A percentile compares a stretch with the other conserved stretches of the same genome.
Evolutionary conservation across 2,888 invertebrate genomes (phyloP).

Genomic region (Eilema griseolum): DNA sequence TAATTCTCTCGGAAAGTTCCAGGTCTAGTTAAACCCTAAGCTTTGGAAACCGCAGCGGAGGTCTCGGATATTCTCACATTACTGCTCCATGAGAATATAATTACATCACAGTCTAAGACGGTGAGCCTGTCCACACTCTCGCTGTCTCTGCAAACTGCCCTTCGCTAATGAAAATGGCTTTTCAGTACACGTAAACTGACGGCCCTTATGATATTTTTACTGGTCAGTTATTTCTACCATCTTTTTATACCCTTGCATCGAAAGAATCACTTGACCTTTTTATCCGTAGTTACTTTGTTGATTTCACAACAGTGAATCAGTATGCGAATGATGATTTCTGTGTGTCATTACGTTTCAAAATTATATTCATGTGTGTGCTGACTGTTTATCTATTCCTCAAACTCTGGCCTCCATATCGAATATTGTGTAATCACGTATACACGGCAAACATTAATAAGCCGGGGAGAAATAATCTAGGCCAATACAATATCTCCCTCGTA

Average conservation of each 20-base stretch:
- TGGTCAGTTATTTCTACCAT: no score
- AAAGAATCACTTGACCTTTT: no score
- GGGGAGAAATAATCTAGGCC: conserved; percentile 7
- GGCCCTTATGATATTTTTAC: no score
- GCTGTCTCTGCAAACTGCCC: not conserved
- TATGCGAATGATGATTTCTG: not conserved
- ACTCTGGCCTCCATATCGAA: not conserved
- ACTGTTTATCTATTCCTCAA: not conserved
- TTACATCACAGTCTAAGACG: no score
- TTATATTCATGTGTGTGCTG: not conserved
- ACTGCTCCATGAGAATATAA: no score
- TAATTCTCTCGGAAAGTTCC: no score
- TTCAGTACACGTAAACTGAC: not conserved
- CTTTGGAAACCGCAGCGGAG: not conserved
- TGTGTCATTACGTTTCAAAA: not conserved
- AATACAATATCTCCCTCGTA: conserved; percentile 1
- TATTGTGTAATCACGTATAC: conserved; percentile 1
- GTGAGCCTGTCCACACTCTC: no score
- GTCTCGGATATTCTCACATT: not conserved
- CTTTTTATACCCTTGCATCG: no score
- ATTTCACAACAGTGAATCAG: no score
- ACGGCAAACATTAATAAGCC: conserved; percentile 1
- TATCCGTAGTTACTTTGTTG: no score
- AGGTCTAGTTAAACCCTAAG: no score
- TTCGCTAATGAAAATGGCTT: not conserved